A percentile compares a stretch with the other conserved stretches of the same genome.
Evolutionary conservation across 2,113 vertebrate species (phyloP).

Genomic region (Eulemur macaco): DNA sequence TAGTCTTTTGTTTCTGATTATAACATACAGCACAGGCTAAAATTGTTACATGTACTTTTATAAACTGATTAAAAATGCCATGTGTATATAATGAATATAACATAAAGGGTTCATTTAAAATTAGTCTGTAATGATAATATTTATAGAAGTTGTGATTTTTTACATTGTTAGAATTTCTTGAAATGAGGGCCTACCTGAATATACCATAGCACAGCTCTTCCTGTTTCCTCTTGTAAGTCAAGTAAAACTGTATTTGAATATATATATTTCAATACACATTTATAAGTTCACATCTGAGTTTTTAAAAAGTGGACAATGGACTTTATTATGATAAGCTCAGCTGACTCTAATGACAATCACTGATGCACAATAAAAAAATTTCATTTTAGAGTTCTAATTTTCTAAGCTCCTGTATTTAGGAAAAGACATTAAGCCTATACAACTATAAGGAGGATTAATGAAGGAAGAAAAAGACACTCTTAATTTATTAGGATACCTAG

Average conservation of each 20-base stretch:
- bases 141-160: background rate
- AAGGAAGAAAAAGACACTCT: background rate
- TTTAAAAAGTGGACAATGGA: background rate
- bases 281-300: background rate
- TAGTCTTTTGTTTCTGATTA: background rate
- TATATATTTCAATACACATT: background rate
- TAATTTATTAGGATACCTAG: background rate
- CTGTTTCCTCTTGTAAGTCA: background rate
- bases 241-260: conserved; percentile 6
- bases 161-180: background rate
- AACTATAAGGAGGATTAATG: background rate
- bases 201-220: background rate
- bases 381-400: background rate
- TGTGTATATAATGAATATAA: background rate
- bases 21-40: background rate
- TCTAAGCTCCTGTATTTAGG: background rate
- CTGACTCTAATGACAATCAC: background rate
- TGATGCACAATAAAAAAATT: background rate
- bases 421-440: background rate
- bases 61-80: conserved; percentile 17
- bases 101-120: background rate
- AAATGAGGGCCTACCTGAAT: background rate
- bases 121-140: background rate
- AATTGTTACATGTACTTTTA: background rate
- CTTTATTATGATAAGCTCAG: background rate